Base-by-base conservation (phyloP, 2,113 vertebrate species). In the Psilopsiagon aurifrons region DNA sequence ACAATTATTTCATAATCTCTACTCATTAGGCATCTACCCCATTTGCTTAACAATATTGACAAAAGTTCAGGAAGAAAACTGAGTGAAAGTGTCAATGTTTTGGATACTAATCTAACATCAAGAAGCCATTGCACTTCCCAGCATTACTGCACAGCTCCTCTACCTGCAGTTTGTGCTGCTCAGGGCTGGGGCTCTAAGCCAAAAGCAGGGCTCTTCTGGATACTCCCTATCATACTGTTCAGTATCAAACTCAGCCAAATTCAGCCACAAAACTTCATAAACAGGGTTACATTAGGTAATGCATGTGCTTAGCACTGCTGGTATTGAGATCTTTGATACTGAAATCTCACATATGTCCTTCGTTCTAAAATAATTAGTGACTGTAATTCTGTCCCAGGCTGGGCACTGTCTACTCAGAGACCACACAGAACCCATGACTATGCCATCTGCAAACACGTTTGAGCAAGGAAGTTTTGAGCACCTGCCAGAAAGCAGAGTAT, bases 391-490 rank as follows among this genome's bases (percentile, higher is more conserved):
- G 92, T 94, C 87, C 74, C 81, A 88, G 91, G 83, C 86, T 94
- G 78, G 64, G 80, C 83, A 51, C 51, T 79, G 55, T 83, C 80
- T 94, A 35, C 79, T 83, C 76, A 85, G 86, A 57, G 87, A 79
- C 47, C 66, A 62, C 70, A 66, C 81, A 91, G 55, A 95, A 92
- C 44, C 79, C 78, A 79, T 15, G 69, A 18, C 69, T 70, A 43
- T 46, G 52, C 94, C 92, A 94, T 96, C 91, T 93, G 93, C 92
- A 97, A 83, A 92, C 51, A 83, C 79, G 92, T 78, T 91, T 57
- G 92, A 94, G 90, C 39, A 74, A 94, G 83, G 70, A 83, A 91
- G 41, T 91, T 89, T 90, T 94, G 91, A 88, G 79, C 93, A 96
- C 70, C 83, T 94, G 95, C 94, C 90, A 96, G 90, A 75, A 94